phyloP scores from a whole-genome alignment of 1,140 invertebrate species.

The Lerema accius region DNA sequence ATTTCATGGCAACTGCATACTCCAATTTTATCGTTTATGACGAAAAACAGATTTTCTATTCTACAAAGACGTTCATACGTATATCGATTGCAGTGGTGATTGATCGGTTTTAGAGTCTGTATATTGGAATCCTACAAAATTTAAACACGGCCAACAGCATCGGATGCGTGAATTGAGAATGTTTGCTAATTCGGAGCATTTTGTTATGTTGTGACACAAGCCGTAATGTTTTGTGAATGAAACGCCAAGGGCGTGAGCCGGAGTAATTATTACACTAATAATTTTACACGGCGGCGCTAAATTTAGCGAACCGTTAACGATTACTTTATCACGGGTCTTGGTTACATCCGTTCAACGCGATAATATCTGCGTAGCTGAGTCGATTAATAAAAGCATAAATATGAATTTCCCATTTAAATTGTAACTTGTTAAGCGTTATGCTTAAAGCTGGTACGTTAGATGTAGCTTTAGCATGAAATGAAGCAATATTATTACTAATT shows the following conservation, averaged over 20 bases:
- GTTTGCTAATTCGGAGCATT: too few species aligned
- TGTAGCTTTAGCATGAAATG: background rate
- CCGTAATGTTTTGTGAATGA: conserved; percentile 13
- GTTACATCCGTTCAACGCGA: conserved; percentile 19
- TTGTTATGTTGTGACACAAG: background rate
- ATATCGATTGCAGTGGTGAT: too few species aligned
- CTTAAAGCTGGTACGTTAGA: background rate
- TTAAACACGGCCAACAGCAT: too few species aligned
- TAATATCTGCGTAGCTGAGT: background rate
- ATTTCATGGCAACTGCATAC: too few species aligned
- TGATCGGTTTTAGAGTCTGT: too few species aligned
- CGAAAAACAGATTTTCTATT: too few species aligned
- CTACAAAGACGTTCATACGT: too few species aligned
- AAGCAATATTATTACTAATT: too few species aligned
- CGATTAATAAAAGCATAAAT: conserved; percentile 9
- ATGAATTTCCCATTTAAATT: background rate
- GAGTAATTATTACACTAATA: conserved; percentile 33
- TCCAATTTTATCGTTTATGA: too few species aligned
- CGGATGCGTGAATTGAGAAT: too few species aligned
- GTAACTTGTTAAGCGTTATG: conserved; percentile 1
- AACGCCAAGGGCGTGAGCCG: conserved; percentile 32
- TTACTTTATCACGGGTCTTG: conserved; percentile 34
- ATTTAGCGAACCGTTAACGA: conserved; percentile 40
- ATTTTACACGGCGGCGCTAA: conserved; percentile 42
- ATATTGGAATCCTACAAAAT: too few species aligned